Percentiles rank a stretch among this genome's conserved stretches.
These are phyloP conservation scores for Microplitis deprimator DNA, from an alignment of 2,888 invertebrate species.

Conservation along the genomic window DNA sequence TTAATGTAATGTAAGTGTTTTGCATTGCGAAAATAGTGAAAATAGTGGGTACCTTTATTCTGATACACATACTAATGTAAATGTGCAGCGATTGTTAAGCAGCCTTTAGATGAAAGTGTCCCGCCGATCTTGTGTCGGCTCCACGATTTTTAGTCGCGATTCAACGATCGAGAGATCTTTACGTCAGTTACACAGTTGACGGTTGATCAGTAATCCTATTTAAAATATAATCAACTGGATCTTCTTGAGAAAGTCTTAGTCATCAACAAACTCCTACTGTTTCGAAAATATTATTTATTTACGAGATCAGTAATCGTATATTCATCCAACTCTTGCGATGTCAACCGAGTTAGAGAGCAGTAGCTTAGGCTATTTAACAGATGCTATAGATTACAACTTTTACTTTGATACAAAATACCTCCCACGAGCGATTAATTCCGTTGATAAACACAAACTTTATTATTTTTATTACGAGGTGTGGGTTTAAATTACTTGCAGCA, in stretches of 20 bases:
- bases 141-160: conserved; percentile 7
- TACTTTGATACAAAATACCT: not conserved
- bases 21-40: not conserved
- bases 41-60: not conserved
- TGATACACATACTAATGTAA: not conserved
- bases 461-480: conserved; percentile 21
- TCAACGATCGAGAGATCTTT: not conserved
- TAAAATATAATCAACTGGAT: not conserved
- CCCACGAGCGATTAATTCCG: not conserved
- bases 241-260: not conserved
- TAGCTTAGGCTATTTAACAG: not conserved
- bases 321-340: not conserved
- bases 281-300: not conserved
- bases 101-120: conserved; percentile 13
- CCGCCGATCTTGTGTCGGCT: conserved; percentile 5
- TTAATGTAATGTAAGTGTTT: not conserved
- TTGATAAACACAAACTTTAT: too few relatives aligned
- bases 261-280: not conserved
- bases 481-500: conserved; percentile 46
- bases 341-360: not conserved
- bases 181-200: not conserved
- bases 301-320: not conserved
- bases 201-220: not conserved
- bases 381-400: not conserved
- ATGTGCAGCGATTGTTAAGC: not conserved